Base-by-base conservation (phyloP, 92 coral and sea anemone genomes). In the Bergia sp. region DNA sequence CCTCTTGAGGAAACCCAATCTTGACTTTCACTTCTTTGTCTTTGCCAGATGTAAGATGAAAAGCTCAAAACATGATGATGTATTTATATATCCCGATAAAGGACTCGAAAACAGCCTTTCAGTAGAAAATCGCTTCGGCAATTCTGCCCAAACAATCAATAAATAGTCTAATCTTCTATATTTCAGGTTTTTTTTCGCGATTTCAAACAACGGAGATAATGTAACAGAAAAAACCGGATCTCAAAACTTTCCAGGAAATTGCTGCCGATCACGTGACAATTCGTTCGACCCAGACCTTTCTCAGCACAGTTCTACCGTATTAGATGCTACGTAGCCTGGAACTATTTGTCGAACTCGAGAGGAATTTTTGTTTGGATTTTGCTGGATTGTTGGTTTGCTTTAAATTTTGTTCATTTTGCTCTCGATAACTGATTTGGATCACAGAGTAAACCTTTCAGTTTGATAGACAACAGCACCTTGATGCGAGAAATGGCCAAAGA, bases 351-450 rank as follows among this genome's bases (percentile, higher is more conserved):
- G 47, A 84, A n/a, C 79, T 43, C 77, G 77, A 84, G 71, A 67
- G 67, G 64, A 84, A 44, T 71, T 84, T 53, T 84, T 84, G 87
- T 71, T 84, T 84, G 53, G 58, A 67, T 83, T 38, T 29, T 67
- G 18, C 40, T n/a, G 47, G 21, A 13, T n/a, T 41, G 55, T 16
- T 49, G 43, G 50, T 72, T 82, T 66, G 49, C 3, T 47, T 67
- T 66, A 11, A 15, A 47, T 45, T 84, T 49, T 67, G 87, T 37
- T 84, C 78, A 47, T 45, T 84, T 84, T 71, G 40, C 36, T 18
- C 1, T 36, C 36, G 66, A 43, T 11, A 84, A 41, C 23, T 66
- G 13, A 58, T 66, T 69, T 71, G 2, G 58, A 23, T 71, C 16
- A 45, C 78, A 36, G 20, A 84, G 29, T 12, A 43, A 43, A 13